Evolutionary conservation across 2,113 vertebrate genomes (phyloP).

Genomic region (Grantiella picta): DNA sequence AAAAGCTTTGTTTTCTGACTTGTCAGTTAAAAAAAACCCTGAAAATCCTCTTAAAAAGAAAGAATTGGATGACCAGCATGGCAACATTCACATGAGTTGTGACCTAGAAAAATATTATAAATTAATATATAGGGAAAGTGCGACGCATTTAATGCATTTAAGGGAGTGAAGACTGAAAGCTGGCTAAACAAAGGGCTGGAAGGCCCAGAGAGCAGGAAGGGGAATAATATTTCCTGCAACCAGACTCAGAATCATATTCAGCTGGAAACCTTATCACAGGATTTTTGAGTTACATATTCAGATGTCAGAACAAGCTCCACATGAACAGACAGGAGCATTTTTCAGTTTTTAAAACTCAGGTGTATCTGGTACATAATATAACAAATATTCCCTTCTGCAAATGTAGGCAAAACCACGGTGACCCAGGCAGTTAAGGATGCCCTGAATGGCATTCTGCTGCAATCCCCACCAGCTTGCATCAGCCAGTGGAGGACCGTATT

Average conservation of each 20-base stretch:
- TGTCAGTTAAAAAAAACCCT: neutral
- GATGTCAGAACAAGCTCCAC: neutral
- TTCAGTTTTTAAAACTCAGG: neutral
- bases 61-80: neutral
- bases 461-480: slow-evolving; percentile 83
- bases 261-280: neutral
- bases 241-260: neutral
- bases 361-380: neutral
- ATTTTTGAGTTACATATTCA: neutral
- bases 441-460: slow-evolving; percentile 78
- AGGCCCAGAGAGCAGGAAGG: neutral
- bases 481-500: slow-evolving; percentile 83
- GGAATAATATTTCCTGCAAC: neutral
- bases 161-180: neutral
- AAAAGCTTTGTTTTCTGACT: neutral
- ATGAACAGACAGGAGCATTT: neutral
- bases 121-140: neutral
- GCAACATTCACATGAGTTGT: neutral
- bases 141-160: neutral
- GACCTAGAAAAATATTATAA: neutral
- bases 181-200: neutral
- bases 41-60: neutral
- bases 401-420: slow-evolving; percentile 88
- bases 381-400: neutral
- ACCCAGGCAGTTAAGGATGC: slow-evolving; percentile 77